Base-by-base conservation (phyloP, 2,888 invertebrate species). In the Latrodectus elegans region DNA sequence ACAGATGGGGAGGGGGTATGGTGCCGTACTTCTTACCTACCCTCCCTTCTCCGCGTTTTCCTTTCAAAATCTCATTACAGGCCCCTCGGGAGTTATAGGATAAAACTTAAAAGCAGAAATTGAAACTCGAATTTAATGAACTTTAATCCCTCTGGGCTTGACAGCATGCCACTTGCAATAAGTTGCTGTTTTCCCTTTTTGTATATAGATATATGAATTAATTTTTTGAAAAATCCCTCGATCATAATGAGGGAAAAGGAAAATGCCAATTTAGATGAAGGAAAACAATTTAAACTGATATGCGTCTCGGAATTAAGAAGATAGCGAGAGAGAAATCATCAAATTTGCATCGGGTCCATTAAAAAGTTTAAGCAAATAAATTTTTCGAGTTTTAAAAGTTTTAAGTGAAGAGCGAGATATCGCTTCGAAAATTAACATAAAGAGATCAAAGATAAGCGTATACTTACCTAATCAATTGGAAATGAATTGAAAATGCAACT, bases 51-150 rank as follows among this genome's bases (percentile, higher is more conserved):
- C 64, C 79, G 71, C 72, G 74, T 71, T 77, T 22, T 68, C 71
- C 79, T 71, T 81, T 87, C 86, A 87, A 87, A 87, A 87, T 87
- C 86, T 87, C 86, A 87, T 87, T 87, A 87, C 86, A 87, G 76
- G 38, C 14, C 22, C 60, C 26, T 53, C 74, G 38, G 76, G 72
- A 82, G 67, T 82, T 70, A 75, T 68, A 75, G 52, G 75, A n/a
- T 14, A 67, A 67, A 77, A 67, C 76, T 81, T 81, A 82, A 87
- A 87, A 80, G 81, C 86, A 87, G 86, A 82, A 87, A 87, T 87
- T 87, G 86, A 87, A 87, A 87, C 86, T 87, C 81, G 77, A 71
- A 87, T 87, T 87, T 87, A 87, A 87, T 87, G 86, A 87, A 87
- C 80, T 77, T 77, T 87, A 87, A 87, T 87, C 86, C 81, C 72